These are phyloP conservation scores for Diaprepes abbreviatus DNA, from an alignment of 2,888 invertebrate species.

Conservation along the genomic window DNA sequence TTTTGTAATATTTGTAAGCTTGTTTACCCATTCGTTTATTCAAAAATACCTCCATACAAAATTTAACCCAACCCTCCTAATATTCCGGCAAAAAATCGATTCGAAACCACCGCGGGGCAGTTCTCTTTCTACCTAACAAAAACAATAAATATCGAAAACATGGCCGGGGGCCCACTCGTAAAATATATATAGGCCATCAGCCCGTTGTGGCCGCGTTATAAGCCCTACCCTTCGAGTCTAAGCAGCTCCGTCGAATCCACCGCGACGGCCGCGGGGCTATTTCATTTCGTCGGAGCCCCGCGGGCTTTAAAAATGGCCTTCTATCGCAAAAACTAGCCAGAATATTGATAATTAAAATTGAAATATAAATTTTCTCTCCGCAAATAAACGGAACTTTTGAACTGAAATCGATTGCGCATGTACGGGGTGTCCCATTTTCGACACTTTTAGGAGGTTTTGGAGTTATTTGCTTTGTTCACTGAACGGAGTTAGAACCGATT, in stretches of 20 bases:
- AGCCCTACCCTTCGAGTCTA: slow-evolving; percentile 33
- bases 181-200: slow-evolving; percentile 49
- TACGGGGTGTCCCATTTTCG: too few species aligned
- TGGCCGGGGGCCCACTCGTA: slow-evolving; percentile 39
- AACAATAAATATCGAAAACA: slow-evolving; percentile 44
- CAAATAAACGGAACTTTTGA: too few species aligned
- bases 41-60: slow-evolving; percentile 30
- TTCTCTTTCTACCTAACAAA: slow-evolving; percentile 42
- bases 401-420: too few species aligned
- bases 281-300: slow-evolving; percentile 19
- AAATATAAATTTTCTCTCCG: too few species aligned
- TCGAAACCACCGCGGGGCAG: slow-evolving; percentile 15
- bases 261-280: slow-evolving; percentile 17
- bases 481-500: too few species aligned
- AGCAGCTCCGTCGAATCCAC: slow-evolving; percentile 24
- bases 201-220: slow-evolving; percentile 32
- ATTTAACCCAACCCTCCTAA: slow-evolving; percentile 25
- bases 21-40: slow-evolving; percentile 19
- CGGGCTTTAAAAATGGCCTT: slow-evolving; percentile 13
- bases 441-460: too few species aligned
- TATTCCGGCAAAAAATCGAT: slow-evolving; percentile 34
- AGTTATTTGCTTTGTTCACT: too few species aligned
- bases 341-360: not conserved
- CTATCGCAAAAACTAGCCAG: not conserved
- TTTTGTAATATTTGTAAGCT: not conserved